Conservation (phyloP, 2,888 invertebrate species). For the Pristionchus entomophagus region DNA sequence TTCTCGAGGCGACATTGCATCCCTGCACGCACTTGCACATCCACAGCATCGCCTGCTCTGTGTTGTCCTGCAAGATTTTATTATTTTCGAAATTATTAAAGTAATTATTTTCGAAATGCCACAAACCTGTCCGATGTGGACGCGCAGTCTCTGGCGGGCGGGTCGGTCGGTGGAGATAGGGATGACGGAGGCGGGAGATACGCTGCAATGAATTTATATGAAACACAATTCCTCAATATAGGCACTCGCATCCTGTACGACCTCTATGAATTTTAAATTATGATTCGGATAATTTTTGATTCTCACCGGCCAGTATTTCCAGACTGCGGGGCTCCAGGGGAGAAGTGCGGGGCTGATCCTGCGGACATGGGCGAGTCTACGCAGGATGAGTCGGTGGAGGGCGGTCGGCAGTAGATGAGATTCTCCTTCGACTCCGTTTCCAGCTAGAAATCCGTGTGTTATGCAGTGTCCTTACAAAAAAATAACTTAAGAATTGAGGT, state of each 20-base stretch:
- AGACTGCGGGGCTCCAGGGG: constrained; percentile 68
- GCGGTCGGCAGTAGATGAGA: constrained; percentile 53
- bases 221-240: too few relatives aligned
- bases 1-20: background rate
- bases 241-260: too few relatives aligned
- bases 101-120: constrained; percentile 56
- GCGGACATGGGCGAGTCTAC: constrained; percentile 73
- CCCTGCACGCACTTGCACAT: constrained; percentile 66
- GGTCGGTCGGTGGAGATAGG: constrained; percentile 50
- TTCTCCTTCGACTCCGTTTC: constrained; percentile 46
- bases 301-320: constrained; percentile 50
- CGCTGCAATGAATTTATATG: background rate
- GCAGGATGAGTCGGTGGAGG: constrained; percentile 63
- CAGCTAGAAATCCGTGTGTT: background rate
- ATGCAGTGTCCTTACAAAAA: too few relatives aligned
- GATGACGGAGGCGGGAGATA: constrained; percentile 32
- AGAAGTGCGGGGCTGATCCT: constrained; percentile 67
- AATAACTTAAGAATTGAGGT: too few relatives aligned
- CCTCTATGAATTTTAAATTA: too few relatives aligned
- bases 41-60: constrained; percentile 71
- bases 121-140: constrained; percentile 40
- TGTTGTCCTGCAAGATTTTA: constrained; percentile 41
- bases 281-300: background rate
- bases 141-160: constrained; percentile 63
- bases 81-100: constrained; percentile 45